These are phyloP conservation scores for Equus quagga DNA, from an alignment of 2,113 vertebrate genomes.

Conservation along the genomic window DNA sequence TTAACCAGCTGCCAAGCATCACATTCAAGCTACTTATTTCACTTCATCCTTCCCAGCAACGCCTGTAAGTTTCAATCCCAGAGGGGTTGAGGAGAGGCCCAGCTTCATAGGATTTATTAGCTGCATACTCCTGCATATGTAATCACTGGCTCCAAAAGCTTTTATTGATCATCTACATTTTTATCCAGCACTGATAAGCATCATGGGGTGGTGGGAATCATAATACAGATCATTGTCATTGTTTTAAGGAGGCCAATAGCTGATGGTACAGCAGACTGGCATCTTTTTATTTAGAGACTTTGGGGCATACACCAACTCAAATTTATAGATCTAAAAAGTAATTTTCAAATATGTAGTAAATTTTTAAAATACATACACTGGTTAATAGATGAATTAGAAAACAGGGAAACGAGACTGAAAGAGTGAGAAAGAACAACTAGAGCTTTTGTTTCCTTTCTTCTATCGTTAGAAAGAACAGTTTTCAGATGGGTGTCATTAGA, in stretches of 20 bases:
- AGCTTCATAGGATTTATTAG: constrained; percentile 13
- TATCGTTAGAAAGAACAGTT: neutral
- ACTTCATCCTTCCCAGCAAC: neutral
- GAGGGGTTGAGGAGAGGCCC: neutral
- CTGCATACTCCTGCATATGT: neutral
- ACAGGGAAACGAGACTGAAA: neutral
- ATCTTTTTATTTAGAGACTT: neutral
- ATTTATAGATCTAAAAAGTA: neutral
- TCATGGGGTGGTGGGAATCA: neutral
- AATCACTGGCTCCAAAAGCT: neutral
- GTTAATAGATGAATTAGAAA: neutral
- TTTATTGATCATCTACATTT: constrained; percentile 58
- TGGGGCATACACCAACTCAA: neutral
- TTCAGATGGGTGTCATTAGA: neutral
- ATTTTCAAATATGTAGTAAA: neutral
- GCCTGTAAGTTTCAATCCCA: constrained; percentile 22
- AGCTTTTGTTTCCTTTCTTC: neutral
- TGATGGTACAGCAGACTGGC: neutral
- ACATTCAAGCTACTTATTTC: constrained; percentile 60
- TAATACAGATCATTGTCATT: neutral
- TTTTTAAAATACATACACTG: neutral
- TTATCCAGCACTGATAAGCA: neutral
- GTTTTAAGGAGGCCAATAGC: neutral
- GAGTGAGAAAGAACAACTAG: neutral
- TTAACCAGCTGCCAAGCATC: constrained; percentile 64